phyloP scores from a whole-genome alignment of 2,113 vertebrate species.

The Gallinago paraguaiae region DNA sequence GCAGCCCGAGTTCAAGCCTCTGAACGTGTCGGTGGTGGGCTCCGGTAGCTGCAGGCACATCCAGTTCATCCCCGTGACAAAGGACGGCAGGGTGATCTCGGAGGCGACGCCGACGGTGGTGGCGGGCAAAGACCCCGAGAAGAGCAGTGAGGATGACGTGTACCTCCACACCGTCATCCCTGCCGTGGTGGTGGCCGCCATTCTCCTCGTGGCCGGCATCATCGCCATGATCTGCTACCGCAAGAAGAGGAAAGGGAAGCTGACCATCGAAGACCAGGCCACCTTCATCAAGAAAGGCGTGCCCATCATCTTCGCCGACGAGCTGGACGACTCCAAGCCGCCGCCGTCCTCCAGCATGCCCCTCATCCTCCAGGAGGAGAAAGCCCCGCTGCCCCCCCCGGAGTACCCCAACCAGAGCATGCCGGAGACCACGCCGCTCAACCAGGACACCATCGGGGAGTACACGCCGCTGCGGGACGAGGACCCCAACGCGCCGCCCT shows the following conservation, averaged over 20 bases:
- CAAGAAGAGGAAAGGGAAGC: slow-evolving; percentile 94
- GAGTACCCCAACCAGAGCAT: slow-evolving; percentile 92
- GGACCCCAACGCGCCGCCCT: slow-evolving; percentile 93
- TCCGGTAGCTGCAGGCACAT: slow-evolving; percentile 85
- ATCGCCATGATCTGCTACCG: slow-evolving; percentile 97
- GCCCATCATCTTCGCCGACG: slow-evolving; percentile 96
- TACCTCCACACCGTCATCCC: slow-evolving; percentile 96
- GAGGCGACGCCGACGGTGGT: slow-evolving; percentile 66
- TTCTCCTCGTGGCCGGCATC: slow-evolving; percentile 92
- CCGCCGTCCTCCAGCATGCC: slow-evolving; percentile 95
- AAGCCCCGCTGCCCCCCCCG: slow-evolving; percentile 91
- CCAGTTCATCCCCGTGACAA: slow-evolving; percentile 82
- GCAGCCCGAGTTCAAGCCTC: slow-evolving; percentile 90
- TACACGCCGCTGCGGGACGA: slow-evolving; percentile 92
- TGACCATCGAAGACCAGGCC: slow-evolving; percentile 95
- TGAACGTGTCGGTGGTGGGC: slow-evolving; percentile 83
- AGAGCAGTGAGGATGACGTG: slow-evolving; percentile 88
- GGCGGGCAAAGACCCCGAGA: slow-evolving; percentile 81
- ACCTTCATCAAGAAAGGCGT: slow-evolving; percentile 98
- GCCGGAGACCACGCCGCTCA: slow-evolving; percentile 89
- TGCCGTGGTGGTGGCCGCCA: slow-evolving; percentile 91
- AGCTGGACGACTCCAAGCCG: slow-evolving; percentile 95
- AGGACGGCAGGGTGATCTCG: slow-evolving; percentile 59
- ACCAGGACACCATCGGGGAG: slow-evolving; percentile 91
- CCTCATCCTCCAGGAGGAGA: slow-evolving; percentile 95